phyloP scores from a whole-genome alignment of 2,888 invertebrate species.

The Gonocerus acuteangulatus region DNA sequence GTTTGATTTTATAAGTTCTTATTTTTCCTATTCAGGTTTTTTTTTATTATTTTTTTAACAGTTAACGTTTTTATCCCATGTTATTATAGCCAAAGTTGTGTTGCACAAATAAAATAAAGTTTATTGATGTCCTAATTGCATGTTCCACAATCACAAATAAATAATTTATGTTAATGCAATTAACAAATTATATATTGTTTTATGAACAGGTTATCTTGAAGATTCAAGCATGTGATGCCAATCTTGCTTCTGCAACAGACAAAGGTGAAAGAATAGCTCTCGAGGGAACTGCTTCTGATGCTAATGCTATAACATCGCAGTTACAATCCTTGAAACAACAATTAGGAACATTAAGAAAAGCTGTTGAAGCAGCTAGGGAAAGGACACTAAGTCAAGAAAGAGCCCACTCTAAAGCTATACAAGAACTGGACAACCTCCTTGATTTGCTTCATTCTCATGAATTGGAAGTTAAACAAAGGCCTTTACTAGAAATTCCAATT shows the following conservation, averaged over 20 bases:
- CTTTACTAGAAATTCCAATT: slow-evolving; percentile 67
- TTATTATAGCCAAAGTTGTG: too few species aligned
- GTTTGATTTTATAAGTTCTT: too few species aligned
- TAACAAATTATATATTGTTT: not conserved
- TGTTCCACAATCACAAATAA: too few species aligned
- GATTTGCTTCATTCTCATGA: slow-evolving; percentile 79
- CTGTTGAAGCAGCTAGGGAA: slow-evolving; percentile 77
- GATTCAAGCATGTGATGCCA: slow-evolving; percentile 84
- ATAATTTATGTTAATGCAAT: too few species aligned
- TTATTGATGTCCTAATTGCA: too few species aligned
- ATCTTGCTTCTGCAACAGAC: slow-evolving; percentile 76
- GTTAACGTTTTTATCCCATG: too few species aligned
- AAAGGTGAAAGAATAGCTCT: slow-evolving; percentile 89
- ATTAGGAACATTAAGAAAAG: slow-evolving; percentile 49
- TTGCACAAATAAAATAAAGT: too few species aligned
- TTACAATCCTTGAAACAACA: slow-evolving; percentile 80
- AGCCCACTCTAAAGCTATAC: slow-evolving; percentile 75
- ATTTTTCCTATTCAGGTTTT: too few species aligned
- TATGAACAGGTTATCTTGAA: slow-evolving; percentile 56
- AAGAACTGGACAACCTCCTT: slow-evolving; percentile 72
- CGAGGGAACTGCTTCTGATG: slow-evolving; percentile 79
- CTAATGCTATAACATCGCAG: slow-evolving; percentile 80
- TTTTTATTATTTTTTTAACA: too few species aligned
- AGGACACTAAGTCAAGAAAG: slow-evolving; percentile 82
- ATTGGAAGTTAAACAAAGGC: slow-evolving; percentile 70